Evolutionary conservation across 2,113 vertebrate species (phyloP).

Genomic region (Rissa tridactyla): DNA sequence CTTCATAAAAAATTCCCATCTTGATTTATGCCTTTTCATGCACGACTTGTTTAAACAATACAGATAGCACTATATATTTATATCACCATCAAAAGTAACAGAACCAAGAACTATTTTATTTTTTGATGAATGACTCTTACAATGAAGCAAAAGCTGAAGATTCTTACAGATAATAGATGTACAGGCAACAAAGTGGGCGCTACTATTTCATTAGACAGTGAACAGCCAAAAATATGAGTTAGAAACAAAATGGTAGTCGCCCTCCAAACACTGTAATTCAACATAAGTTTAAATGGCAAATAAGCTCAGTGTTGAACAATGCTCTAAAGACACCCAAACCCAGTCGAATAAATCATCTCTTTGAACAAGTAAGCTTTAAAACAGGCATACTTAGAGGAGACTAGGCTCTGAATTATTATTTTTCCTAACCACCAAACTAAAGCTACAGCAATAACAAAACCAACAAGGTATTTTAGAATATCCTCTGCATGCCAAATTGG

Average conservation of each 20-base stretch:
- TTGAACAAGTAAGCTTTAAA: slow-evolving; percentile 23
- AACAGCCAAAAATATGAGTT: not conserved
- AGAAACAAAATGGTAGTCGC: not conserved
- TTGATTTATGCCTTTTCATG: slow-evolving; percentile 1
- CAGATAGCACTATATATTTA: not conserved
- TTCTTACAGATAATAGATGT: not conserved
- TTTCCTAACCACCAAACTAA: slow-evolving; percentile 15
- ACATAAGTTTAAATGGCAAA: not conserved
- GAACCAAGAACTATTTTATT: not conserved
- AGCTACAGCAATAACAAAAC: slow-evolving; percentile 5
- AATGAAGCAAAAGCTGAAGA: not conserved
- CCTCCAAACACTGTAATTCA: not conserved
- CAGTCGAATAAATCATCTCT: not conserved
- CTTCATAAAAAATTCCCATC: not conserved
- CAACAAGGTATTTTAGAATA: not conserved
- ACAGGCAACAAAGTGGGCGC: not conserved
- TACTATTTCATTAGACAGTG: not conserved
- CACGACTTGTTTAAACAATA: not conserved
- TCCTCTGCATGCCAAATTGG: not conserved
- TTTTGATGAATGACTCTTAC: not conserved
- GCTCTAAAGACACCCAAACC: not conserved
- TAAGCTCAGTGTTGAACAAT: slow-evolving; percentile 1
- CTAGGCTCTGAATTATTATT: not conserved
- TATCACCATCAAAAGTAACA: not conserved
- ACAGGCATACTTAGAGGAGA: not conserved